Percentiles rank a stretch among this genome's conserved stretches.
Evolutionary conservation across 2,113 vertebrate genomes (phyloP).

Genomic region (Oryzias curvinotus): DNA sequence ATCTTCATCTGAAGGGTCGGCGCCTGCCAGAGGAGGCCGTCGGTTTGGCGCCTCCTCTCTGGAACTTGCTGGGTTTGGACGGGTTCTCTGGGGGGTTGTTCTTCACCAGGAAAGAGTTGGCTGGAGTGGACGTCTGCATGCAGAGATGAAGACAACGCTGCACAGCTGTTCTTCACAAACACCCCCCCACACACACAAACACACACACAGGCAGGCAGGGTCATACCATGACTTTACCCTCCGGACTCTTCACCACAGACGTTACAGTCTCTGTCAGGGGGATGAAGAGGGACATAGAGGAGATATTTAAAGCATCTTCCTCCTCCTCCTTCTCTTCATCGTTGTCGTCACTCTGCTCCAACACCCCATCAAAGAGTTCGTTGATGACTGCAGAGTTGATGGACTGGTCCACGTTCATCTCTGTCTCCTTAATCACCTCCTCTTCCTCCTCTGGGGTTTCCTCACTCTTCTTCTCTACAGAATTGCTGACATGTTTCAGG

Average conservation of each 20-base stretch:
- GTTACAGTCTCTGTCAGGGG: constrained; percentile 91
- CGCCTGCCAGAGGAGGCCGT: constrained; percentile 79
- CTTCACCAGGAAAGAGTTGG: constrained; percentile 74
- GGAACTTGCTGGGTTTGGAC: constrained; percentile 78
- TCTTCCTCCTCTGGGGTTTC: constrained; percentile 30
- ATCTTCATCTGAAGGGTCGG: constrained; percentile 75
- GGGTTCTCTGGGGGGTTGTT: constrained; percentile 69
- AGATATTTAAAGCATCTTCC: constrained; percentile 89
- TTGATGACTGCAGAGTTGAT: constrained; percentile 90
- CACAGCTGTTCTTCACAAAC: neutral
- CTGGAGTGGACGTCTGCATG: constrained; percentile 78
- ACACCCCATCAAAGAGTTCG: constrained; percentile 85
- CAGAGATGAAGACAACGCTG: neutral
- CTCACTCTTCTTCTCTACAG: constrained; percentile 10
- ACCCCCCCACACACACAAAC: neutral
- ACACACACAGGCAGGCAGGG: neutral
- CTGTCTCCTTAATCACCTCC: constrained; percentile 58
- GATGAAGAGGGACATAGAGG: constrained; percentile 96
- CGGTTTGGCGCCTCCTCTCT: constrained; percentile 73
- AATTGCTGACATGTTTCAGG: constrained; percentile 18
- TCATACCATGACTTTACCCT: constrained; percentile 76
- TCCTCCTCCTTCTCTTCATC: constrained; percentile 69
- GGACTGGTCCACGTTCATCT: constrained; percentile 77
- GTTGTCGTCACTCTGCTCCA: constrained; percentile 78
- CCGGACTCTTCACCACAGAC: constrained; percentile 79